Percentiles rank a stretch among this genome's conserved stretches.
These are phyloP conservation scores for Takifugu rubripes DNA, from an alignment of 2,797 vertebrate genomes.

Conservation along the genomic window DNA sequence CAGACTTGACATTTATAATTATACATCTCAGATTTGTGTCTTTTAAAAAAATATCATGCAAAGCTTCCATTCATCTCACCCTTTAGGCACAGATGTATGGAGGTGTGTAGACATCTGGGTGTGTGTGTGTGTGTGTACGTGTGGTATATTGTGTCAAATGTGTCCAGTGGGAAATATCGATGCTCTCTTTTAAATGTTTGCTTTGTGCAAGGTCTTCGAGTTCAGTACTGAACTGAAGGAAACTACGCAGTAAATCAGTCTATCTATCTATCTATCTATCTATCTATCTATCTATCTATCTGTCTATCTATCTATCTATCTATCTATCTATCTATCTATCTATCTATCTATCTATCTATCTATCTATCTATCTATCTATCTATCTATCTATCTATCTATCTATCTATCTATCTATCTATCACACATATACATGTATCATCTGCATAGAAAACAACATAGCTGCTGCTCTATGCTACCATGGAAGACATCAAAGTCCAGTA, in stretches of 20 bases:
- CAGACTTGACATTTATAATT: constrained; percentile 46
- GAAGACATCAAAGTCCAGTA: no score
- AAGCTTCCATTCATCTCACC: constrained; percentile 9
- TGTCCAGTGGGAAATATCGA: constrained; percentile 43
- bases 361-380: no score
- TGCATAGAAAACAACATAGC: no score
- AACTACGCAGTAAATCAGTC: constrained; percentile 62
- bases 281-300: background rate
- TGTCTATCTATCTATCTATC: background rate
- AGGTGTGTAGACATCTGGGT: background rate
- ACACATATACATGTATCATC: no score
- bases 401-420: no score
- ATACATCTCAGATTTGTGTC: constrained; percentile 18
- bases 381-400: background rate
- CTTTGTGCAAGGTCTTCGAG: constrained; percentile 65
- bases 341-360: background rate
- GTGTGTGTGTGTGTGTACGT: background rate
- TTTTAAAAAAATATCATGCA: constrained; percentile 3
- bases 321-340: background rate
- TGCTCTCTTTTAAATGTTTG: constrained; percentile 39
- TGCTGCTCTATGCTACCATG: no score
- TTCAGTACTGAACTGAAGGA: constrained; percentile 59
- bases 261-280: background rate
- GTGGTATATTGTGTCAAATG: constrained; percentile 14
- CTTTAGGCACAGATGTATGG: constrained; percentile 8